Evolutionary conservation across 2,797 vertebrate genomes (phyloP).

Genomic region (Sebastiscus albofasciatus): DNA sequence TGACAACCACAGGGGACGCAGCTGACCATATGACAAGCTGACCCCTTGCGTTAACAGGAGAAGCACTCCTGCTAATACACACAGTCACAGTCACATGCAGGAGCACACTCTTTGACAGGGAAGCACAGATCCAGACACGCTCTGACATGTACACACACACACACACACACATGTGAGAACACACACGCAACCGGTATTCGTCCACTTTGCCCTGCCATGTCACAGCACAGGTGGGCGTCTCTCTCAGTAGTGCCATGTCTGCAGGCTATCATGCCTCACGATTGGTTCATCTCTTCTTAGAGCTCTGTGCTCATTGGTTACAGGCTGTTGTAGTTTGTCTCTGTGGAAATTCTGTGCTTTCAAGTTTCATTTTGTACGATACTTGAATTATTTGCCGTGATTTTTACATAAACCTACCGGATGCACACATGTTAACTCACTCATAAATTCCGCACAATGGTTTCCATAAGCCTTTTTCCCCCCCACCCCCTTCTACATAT

Average conservation of each 20-base stretch:
- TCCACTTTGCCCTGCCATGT: constrained; percentile 54
- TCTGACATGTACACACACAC: constrained; percentile 43
- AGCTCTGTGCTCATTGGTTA: constrained; percentile 55
- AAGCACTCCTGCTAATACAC: constrained; percentile 60
- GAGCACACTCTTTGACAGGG: constrained; percentile 52
- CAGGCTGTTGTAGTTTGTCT: constrained; percentile 47
- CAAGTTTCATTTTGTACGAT: constrained; percentile 5
- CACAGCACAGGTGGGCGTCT: constrained; percentile 66
- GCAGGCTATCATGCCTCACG: constrained; percentile 28
- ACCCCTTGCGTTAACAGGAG: constrained; percentile 65
- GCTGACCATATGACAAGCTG: constrained; percentile 70
- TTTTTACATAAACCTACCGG: constrained; percentile 13
- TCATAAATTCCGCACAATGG: constrained; percentile 21
- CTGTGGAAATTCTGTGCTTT: constrained; percentile 50
- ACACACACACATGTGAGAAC: not conserved
- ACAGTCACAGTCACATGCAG: constrained; percentile 44
- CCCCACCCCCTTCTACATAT: constrained; percentile 33
- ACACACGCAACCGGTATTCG: constrained; percentile 8
- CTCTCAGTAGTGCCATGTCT: constrained; percentile 51
- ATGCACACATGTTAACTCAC: not conserved
- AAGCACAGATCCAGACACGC: constrained; percentile 56
- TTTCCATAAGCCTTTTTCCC: constrained; percentile 33
- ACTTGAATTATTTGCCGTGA: constrained; percentile 22
- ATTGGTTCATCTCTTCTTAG: constrained; percentile 56
- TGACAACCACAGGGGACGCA: constrained; percentile 67